Conservation (phyloP, 2,797 vertebrate genomes). For the Lycodopsis pacificus region DNA sequence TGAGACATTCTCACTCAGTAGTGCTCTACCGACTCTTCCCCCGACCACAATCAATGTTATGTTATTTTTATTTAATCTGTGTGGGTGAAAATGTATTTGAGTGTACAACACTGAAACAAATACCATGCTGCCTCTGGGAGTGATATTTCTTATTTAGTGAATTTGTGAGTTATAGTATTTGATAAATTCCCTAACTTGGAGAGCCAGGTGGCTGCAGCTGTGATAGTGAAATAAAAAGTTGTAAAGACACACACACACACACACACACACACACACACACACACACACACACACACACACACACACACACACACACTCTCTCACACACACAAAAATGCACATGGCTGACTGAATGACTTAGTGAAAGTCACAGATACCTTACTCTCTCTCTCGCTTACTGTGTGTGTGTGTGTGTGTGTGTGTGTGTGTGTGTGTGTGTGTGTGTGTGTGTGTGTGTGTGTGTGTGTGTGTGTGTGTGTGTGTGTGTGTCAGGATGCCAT, state of each 20-base stretch:
- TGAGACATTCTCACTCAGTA: slow-evolving; percentile 36
- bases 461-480: slow-evolving; percentile 10
- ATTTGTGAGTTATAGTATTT: slow-evolving; percentile 2
- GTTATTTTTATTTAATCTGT: not conserved
- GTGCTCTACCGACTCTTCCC: not conserved
- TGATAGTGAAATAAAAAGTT: slow-evolving; percentile 25
- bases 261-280: not conserved
- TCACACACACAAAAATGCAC: slow-evolving; percentile 14
- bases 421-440: slow-evolving; percentile 48
- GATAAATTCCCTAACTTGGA: slow-evolving; percentile 11
- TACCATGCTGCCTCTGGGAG: no score
- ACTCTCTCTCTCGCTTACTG: not conserved
- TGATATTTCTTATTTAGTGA: not conserved
- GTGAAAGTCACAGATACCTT: slow-evolving; percentile 45
- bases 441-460: slow-evolving; percentile 29
- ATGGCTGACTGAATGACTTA: slow-evolving; percentile 18
- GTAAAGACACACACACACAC: slow-evolving; percentile 19
- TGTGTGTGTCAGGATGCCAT: slow-evolving; percentile 67
- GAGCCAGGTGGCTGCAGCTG: slow-evolving; percentile 32
- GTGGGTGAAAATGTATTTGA: not conserved
- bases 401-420: slow-evolving; percentile 2
- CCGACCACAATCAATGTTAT: not conserved
- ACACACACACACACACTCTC: slow-evolving; percentile 2
- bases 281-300: slow-evolving; percentile 9
- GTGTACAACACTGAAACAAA: not conserved